Percentiles rank a stretch among this genome's conserved stretches.
These are phyloP conservation scores for Myanophis thanlyinensis DNA, from an alignment of 2,113 vertebrate species.

Conservation along the genomic window DNA sequence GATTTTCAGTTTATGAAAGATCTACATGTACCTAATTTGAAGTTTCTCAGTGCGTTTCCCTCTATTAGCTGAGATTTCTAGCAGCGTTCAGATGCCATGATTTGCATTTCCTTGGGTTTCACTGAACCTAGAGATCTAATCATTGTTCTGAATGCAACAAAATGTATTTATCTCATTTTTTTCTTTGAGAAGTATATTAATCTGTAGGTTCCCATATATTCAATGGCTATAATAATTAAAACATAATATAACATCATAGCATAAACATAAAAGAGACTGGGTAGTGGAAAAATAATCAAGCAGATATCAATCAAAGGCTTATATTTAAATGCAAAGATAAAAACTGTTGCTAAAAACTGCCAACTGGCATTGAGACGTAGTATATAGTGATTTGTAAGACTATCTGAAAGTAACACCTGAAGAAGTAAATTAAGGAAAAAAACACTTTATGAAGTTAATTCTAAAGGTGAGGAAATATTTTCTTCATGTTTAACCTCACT, in stretches of 20 bases:
- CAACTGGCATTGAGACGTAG: background rate
- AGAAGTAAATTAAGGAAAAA: background rate
- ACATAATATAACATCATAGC: background rate
- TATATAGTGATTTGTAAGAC: background rate
- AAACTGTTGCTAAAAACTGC: background rate
- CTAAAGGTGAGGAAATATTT: background rate
- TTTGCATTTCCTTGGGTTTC: constrained; percentile 5
- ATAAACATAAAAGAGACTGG: background rate
- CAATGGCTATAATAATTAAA: background rate
- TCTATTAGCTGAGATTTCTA: constrained; percentile 8
- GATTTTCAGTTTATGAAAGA: constrained; percentile 5
- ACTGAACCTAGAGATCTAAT: background rate
- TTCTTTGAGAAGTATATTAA: background rate
- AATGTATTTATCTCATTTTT: background rate
- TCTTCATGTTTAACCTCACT: background rate
- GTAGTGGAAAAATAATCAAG: background rate
- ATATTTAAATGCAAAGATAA: background rate
- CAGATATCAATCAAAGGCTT: background rate
- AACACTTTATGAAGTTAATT: background rate
- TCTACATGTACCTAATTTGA: constrained; percentile 8
- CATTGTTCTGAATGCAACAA: background rate
- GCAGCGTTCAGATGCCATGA: constrained; percentile 16
- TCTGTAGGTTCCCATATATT: background rate
- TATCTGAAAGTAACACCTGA: background rate
- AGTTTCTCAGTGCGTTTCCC: constrained; percentile 3